These are phyloP conservation scores for Oppia nitens DNA, from an alignment of 1,140 invertebrate genomes.

Conservation along the genomic window DNA sequence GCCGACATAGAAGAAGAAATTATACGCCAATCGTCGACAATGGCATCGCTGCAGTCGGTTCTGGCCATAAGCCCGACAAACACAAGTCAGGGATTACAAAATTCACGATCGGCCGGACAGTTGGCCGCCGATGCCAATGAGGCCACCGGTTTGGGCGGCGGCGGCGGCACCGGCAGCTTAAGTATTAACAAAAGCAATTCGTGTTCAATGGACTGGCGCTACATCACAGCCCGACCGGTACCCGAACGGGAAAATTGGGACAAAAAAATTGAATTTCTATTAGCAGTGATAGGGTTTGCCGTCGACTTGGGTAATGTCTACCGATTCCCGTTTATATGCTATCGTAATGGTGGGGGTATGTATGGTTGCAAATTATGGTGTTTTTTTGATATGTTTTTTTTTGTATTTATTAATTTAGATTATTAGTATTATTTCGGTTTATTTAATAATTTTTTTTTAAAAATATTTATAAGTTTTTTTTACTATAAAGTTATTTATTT, in stretches of 20 bases:
- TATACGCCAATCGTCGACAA: neutral
- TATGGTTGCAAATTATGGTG: no score
- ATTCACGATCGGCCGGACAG: neutral
- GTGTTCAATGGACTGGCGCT: neutral
- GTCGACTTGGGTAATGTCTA: constrained; percentile 81
- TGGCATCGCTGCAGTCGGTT: neutral
- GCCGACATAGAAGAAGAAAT: no score
- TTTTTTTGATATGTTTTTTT: constrained; percentile 2
- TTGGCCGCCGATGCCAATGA: neutral
- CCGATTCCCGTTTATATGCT: constrained; percentile 45
- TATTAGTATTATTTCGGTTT: neutral
- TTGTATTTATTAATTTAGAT: neutral
- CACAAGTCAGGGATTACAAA: neutral
- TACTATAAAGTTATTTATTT: no score
- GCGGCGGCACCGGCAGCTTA: no score
- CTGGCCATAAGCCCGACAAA: neutral
- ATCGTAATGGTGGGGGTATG: constrained; percentile 38
- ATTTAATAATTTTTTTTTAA: no score
- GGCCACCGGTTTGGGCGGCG: neutral
- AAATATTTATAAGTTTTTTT: no score
- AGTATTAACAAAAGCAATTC: neutral
- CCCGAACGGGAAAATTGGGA: constrained; percentile 57
- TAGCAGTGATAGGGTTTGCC: constrained; percentile 79
- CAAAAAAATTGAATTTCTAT: constrained; percentile 73
- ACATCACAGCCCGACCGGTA: neutral